Evolutionary conservation across 53 echinoderm and acorn worm genomes (phyloP).

Genomic region (Pentamera pediparva): DNA sequence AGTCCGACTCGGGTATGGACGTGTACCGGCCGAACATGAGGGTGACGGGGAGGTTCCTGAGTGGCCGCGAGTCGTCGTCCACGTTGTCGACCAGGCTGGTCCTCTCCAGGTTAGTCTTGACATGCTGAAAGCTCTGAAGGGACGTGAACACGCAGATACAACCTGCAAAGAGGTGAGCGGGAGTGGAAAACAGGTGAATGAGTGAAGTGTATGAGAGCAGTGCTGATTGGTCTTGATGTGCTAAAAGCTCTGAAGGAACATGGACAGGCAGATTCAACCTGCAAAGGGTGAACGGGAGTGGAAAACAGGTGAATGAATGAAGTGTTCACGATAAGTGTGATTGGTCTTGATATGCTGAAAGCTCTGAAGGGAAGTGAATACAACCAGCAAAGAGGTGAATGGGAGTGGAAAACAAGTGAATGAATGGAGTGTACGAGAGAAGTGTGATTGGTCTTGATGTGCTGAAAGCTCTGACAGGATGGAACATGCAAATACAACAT

Average conservation of each 20-base stretch:
- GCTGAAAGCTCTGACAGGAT: neutral
- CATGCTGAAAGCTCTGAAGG: slow-evolving; percentile 64
- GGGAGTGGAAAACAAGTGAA: neutral
- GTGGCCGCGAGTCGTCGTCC: slow-evolving; percentile 46
- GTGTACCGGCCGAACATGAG: slow-evolving; percentile 78
- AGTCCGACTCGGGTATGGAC: slow-evolving; percentile 68
- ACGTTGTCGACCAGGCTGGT: slow-evolving; percentile 49
- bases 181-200: neutral
- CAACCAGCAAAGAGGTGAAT: slow-evolving; percentile 54
- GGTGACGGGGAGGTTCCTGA: slow-evolving; percentile 64
- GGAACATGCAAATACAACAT: neutral
- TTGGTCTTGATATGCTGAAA: slow-evolving; percentile 62
- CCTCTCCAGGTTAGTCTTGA: slow-evolving; percentile 60
- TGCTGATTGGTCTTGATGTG: neutral
- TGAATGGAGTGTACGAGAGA: neutral
- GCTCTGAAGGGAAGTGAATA: slow-evolving; percentile 70
- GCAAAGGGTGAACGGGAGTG: neutral
- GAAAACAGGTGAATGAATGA: neutral
- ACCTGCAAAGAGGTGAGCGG: slow-evolving; percentile 49
- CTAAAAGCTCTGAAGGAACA: neutral
- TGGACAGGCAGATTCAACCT: neutral
- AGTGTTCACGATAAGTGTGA: neutral
- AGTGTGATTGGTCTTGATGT: neutral
- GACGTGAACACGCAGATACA: slow-evolving; percentile 86
- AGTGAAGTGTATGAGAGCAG: neutral